Base-by-base conservation (phyloP, 2,113 vertebrate species). In the Myrmecophaga tridactyla region DNA sequence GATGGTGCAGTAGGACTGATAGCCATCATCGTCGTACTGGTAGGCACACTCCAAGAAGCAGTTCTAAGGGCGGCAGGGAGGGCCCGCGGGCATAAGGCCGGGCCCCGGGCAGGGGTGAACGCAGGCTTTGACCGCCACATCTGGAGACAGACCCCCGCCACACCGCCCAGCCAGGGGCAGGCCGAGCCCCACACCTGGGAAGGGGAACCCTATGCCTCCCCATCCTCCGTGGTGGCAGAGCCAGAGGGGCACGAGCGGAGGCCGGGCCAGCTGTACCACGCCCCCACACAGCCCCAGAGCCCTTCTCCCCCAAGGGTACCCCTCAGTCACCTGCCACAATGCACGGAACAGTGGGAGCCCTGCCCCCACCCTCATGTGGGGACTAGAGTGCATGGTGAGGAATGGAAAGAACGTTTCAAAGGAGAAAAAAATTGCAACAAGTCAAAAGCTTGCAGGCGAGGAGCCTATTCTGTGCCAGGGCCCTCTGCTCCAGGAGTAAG, bases 1-100 rank as follows among this genome's bases (percentile, higher is more conserved):
- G 98, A 99, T 99, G 51, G 99, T 99, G 98, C 99, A 99, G 98
- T 99, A 99, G 21, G 99, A 99, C 98, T 99, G 99, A 97, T 99
- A 99, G 9, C 99, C 99, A 0, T 99, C 99, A 0, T 99, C 99
- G 0, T 99, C 99, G 0, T 99, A 99, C 97, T 99, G 99, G 97
- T 99, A 99, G 0, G 99, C 99, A 9, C 99, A 99, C 97, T 99
- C 99, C 97, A 99, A 96, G 96, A 99, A 99, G 98, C 99, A 99
- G 98, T 99, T 99, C 99, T 99, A 97, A 85, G 93, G 14, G 96
- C 34, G 48, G 39, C 29, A 18, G 7, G 5, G 36, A 2, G n/a
- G 12, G 27, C 11, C 75, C 91, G 69, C 93, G 51, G n/a, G 39
- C 56, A 13, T 86, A 11, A 82, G 73, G 0, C 39, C 36, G 20